These are phyloP conservation scores for Athene noctua DNA, from an alignment of 2,113 vertebrate genomes.

Conservation along the genomic window DNA sequence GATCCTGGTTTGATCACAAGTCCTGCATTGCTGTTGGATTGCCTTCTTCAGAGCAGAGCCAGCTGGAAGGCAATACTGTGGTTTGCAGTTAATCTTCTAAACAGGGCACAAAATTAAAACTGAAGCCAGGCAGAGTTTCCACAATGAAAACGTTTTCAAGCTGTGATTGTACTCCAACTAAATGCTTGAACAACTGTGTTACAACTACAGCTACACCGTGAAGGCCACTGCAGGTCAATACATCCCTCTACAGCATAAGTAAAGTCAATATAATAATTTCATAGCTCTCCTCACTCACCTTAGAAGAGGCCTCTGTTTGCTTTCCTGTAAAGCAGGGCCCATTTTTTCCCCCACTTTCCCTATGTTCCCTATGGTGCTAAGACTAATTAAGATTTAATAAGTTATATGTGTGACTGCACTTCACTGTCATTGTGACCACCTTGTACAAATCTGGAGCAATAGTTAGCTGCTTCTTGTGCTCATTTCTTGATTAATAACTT, in stretches of 20 bases:
- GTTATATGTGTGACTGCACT: not conserved
- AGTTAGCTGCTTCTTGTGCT: not conserved
- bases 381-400: not conserved
- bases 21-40: not conserved
- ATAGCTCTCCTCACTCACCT: not conserved
- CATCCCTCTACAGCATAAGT: fast-evolving
- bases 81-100: conserved; percentile 15
- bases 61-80: not conserved
- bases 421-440: not conserved
- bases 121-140: not conserved
- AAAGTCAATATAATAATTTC: not conserved
- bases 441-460: not conserved
- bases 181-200: not conserved
- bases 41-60: not conserved
- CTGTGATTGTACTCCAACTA: not conserved
- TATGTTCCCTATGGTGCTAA: not conserved
- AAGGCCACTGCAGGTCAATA: not conserved
- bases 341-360: fast-evolving
- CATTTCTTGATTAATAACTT: not conserved
- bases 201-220: not conserved
- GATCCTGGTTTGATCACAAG: not conserved
- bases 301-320: not conserved
- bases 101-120: conserved; percentile 6
- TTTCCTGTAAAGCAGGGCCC: not conserved
- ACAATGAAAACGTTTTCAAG: not conserved